Evolutionary conservation across 2,113 vertebrate genomes (phyloP).

Genomic region (Electrona antarctica): DNA sequence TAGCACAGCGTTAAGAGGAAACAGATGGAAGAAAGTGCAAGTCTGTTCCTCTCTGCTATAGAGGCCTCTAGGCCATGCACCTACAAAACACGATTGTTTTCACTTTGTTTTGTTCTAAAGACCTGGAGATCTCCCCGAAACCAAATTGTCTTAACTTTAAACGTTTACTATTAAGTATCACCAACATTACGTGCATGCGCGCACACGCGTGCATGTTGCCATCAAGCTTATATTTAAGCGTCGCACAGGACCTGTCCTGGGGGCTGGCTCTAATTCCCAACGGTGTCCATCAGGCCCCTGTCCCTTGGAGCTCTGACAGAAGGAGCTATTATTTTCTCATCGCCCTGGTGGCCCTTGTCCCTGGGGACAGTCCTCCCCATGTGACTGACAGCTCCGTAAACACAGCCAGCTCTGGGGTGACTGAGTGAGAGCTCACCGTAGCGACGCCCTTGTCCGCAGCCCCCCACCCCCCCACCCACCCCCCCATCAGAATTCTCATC

Average conservation of each 20-base stretch:
- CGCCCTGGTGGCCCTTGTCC: slow-evolving; percentile 66
- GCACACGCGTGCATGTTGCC: slow-evolving; percentile 9
- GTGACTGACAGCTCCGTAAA: slow-evolving; percentile 79
- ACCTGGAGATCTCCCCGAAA: background rate
- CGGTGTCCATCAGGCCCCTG: slow-evolving; percentile 81
- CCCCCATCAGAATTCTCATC: slow-evolving; percentile 32
- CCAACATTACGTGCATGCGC: slow-evolving; percentile 1
- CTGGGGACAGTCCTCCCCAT: slow-evolving; percentile 58
- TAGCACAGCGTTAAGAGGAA: slow-evolving; percentile 13
- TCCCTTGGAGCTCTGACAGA: slow-evolving; percentile 80
- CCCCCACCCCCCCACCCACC: background rate
- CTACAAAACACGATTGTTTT: background rate
- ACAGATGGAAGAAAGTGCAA: background rate
- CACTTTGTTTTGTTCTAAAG: slow-evolving; percentile 9
- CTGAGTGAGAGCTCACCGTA: slow-evolving; percentile 55
- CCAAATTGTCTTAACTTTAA: background rate
- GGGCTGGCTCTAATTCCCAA: slow-evolving; percentile 72
- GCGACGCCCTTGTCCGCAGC: slow-evolving; percentile 44
- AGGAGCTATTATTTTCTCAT: slow-evolving; percentile 80
- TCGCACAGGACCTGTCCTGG: slow-evolving; percentile 66
- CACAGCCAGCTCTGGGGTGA: slow-evolving; percentile 58
- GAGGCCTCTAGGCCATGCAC: background rate
- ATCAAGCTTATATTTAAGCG: slow-evolving; percentile 53
- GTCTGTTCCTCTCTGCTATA: background rate
- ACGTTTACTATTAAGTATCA: background rate